Percentiles rank a stretch among this genome's conserved stretches.
Evolutionary conservation across 2,797 vertebrate genomes (phyloP).

Genomic region (Spinibarbus caldwelli): DNA sequence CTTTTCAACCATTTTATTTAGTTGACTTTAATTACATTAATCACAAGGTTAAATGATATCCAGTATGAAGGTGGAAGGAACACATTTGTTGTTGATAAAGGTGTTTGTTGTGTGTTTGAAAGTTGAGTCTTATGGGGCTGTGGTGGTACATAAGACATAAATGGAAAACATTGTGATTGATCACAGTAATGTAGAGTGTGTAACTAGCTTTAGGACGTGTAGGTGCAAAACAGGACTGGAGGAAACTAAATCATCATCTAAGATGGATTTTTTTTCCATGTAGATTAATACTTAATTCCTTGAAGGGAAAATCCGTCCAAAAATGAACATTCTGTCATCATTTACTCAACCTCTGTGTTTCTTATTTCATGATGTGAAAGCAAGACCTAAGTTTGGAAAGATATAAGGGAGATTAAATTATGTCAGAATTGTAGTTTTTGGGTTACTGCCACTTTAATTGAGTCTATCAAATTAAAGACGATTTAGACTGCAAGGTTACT

Average conservation of each 20-base stretch:
- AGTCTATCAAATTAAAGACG: not conserved
- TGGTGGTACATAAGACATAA: too few species aligned
- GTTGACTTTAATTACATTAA: not conserved
- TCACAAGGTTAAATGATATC: not conserved
- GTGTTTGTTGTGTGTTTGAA: too few species aligned
- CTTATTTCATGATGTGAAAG: not conserved
- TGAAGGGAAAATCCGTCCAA: not conserved
- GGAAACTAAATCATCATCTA: slow-evolving; percentile 13
- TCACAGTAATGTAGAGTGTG: slow-evolving; percentile 4
- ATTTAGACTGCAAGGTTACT: not conserved
- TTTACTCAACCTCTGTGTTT: not conserved
- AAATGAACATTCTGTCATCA: not conserved
- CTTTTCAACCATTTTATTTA: not conserved
- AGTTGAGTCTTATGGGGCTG: not conserved
- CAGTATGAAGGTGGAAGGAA: not conserved
- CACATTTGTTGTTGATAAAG: not conserved
- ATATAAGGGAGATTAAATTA: not conserved
- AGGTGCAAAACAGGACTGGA: not conserved
- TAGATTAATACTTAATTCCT: not conserved
- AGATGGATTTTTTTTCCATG: slow-evolving; percentile 11
- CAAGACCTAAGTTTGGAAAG: not conserved
- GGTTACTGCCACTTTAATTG: not conserved
- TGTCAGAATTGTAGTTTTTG: not conserved
- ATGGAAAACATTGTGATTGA: slow-evolving; percentile 14
- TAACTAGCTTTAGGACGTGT: not conserved